Evolutionary conservation across 1,140 invertebrate genomes (phyloP).

Genomic region (Macrobrachium nipponense): DNA sequence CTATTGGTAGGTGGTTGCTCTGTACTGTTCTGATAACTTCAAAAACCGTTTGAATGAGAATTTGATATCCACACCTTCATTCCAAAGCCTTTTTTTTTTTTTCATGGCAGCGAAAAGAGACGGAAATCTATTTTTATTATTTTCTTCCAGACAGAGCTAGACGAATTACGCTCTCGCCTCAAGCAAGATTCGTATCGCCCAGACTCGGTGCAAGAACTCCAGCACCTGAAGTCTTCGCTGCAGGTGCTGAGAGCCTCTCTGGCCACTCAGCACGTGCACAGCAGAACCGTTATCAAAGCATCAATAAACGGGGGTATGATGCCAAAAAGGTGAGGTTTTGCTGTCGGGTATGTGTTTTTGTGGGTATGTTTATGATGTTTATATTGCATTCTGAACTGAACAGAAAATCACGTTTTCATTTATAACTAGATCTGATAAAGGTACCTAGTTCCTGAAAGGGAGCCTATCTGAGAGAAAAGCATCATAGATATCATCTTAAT

Average conservation of each 20-base stretch:
- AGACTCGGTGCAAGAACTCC: slow-evolving; percentile 18
- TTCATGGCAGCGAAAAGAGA: too few species aligned
- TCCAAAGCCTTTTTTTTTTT: too few species aligned
- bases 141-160: background rate
- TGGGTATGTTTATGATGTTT: background rate
- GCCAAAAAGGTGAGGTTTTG: slow-evolving; percentile 28
- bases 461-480: too few species aligned
- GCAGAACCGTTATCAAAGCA: slow-evolving; percentile 43
- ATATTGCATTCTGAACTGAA: background rate
- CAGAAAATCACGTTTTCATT: too few species aligned
- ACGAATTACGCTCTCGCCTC: background rate
- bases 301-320: slow-evolving; percentile 31
- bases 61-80: too few species aligned
- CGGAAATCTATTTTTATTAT: too few species aligned
- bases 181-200: background rate
- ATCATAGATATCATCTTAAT: too few species aligned
- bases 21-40: too few species aligned
- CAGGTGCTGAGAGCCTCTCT: slow-evolving; percentile 12
- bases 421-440: too few species aligned
- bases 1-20: too few species aligned
- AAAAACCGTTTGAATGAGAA: too few species aligned
- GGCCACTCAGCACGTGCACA: slow-evolving; percentile 15
- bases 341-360: background rate
- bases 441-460: too few species aligned
- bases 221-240: slow-evolving; percentile 19